phyloP scores from a whole-genome alignment of 2,888 invertebrate genomes.

The Phrixothrix hirtus region DNA sequence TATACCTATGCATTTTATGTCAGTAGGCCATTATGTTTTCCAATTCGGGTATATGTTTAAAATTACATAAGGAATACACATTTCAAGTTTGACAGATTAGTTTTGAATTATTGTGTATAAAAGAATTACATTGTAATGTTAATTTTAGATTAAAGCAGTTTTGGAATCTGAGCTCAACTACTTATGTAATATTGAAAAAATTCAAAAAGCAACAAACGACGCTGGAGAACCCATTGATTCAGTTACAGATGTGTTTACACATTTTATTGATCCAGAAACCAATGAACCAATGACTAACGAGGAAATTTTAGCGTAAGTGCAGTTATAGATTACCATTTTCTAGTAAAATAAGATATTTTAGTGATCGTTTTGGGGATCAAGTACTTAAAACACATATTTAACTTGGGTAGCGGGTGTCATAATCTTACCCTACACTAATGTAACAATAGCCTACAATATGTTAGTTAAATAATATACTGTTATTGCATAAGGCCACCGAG shows the following conservation, averaged over 20 bases:
- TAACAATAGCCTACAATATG: too few species aligned
- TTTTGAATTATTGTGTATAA: background rate
- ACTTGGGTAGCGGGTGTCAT: too few species aligned
- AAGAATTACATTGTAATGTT: slow-evolving; percentile 1
- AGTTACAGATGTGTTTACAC: slow-evolving; percentile 60
- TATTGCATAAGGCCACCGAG: too few species aligned
- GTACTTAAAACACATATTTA: too few species aligned
- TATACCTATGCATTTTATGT: too few species aligned
- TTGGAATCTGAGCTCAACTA: slow-evolving; percentile 59
- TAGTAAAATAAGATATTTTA: too few species aligned
- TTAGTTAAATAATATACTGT: too few species aligned
- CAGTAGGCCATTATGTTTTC: too few species aligned
- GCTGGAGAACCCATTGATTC: slow-evolving; percentile 53
- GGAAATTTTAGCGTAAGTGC: slow-evolving; percentile 60
- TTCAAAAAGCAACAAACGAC: slow-evolving; percentile 53
- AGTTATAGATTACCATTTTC: background rate
- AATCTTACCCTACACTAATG: background rate
- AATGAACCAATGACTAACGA: slow-evolving; percentile 59
- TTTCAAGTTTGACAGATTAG: too few species aligned
- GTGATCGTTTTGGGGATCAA: too few species aligned
- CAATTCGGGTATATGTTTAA: too few species aligned
- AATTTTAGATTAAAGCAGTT: slow-evolving; percentile 59
- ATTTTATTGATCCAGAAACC: slow-evolving; percentile 59
- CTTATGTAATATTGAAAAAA: slow-evolving; percentile 64
- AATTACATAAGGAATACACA: too few species aligned